Conservation (phyloP, 2,797 vertebrate species). For the Gouania willdenowi region DNA sequence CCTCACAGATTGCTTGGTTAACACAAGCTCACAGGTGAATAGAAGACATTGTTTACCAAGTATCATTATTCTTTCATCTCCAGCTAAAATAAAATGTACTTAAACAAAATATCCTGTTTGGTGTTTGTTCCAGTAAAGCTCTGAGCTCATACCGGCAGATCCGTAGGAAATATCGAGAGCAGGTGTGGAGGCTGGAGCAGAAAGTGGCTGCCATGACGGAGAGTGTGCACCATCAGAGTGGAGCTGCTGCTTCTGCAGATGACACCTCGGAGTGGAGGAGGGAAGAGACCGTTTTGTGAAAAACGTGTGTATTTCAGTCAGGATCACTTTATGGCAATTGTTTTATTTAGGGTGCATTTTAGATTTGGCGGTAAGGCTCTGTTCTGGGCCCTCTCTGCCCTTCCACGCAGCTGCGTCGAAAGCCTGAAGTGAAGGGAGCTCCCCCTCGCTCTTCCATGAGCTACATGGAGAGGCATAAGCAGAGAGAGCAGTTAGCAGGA, state of each 20-base stretch:
- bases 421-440: too few relatives aligned
- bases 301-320: too few relatives aligned
- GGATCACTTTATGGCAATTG: too few relatives aligned
- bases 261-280: slow-evolving; percentile 65
- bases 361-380: too few relatives aligned
- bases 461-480: too few relatives aligned
- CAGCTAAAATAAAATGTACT: too few relatives aligned
- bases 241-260: slow-evolving; percentile 39
- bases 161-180: slow-evolving; percentile 83
- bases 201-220: slow-evolving; percentile 74
- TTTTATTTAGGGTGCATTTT: too few relatives aligned
- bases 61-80: too few relatives aligned
- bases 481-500: too few relatives aligned
- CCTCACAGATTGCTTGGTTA: slow-evolving; percentile 60
- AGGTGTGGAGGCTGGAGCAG: slow-evolving; percentile 79
- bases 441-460: too few relatives aligned
- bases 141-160: slow-evolving; percentile 78
- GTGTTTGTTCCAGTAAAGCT: slow-evolving; percentile 71
- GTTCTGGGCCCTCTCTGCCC: too few relatives aligned
- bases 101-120: not conserved
- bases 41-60: not conserved
- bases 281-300: slow-evolving; percentile 76
- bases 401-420: too few relatives aligned
- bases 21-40: slow-evolving; percentile 69
- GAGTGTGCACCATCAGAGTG: slow-evolving; percentile 67